Evolutionary conservation across 2,113 vertebrate species (phyloP).

Genomic region (Australoheros scitulus): DNA sequence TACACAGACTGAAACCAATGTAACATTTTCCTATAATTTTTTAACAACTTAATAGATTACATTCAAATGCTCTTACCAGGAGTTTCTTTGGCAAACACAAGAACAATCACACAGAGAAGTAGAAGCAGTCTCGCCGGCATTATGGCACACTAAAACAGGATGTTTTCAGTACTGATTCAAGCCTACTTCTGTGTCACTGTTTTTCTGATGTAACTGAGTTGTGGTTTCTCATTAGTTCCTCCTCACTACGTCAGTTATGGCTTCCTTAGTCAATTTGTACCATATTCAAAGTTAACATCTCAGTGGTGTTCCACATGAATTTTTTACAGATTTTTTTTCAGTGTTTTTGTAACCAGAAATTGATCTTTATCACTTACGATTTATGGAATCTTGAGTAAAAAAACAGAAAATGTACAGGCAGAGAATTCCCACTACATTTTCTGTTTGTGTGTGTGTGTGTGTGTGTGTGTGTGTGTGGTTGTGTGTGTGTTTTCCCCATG

Average conservation of each 20-base stretch:
- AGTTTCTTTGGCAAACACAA: conserved; percentile 22
- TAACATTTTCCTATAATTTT: background rate
- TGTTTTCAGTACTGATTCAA: background rate
- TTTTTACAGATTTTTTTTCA: too few relatives aligned
- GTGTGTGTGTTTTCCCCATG: too few relatives aligned
- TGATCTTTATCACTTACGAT: too few relatives aligned
- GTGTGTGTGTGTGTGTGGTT: too few relatives aligned
- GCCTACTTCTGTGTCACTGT: background rate
- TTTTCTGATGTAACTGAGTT: background rate
- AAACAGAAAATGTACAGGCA: too few relatives aligned
- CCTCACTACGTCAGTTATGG: background rate
- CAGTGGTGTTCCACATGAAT: too few relatives aligned
- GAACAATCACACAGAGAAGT: conserved; percentile 35
- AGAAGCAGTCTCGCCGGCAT: conserved; percentile 33
- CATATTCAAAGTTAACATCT: background rate
- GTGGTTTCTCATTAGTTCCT: conserved; percentile 31
- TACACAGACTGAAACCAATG: background rate
- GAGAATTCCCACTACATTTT: too few relatives aligned
- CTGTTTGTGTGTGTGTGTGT: too few relatives aligned
- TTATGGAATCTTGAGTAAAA: too few relatives aligned
- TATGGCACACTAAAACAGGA: background rate
- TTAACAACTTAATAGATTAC: background rate
- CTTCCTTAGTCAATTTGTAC: background rate
- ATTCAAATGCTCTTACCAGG: conserved; percentile 48
- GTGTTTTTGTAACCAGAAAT: too few relatives aligned